Evolutionary conservation across 1,140 invertebrate genomes (phyloP), one percentile per base, ranked within the genome.

Genomic region (Brachionus rubens): DNA sequence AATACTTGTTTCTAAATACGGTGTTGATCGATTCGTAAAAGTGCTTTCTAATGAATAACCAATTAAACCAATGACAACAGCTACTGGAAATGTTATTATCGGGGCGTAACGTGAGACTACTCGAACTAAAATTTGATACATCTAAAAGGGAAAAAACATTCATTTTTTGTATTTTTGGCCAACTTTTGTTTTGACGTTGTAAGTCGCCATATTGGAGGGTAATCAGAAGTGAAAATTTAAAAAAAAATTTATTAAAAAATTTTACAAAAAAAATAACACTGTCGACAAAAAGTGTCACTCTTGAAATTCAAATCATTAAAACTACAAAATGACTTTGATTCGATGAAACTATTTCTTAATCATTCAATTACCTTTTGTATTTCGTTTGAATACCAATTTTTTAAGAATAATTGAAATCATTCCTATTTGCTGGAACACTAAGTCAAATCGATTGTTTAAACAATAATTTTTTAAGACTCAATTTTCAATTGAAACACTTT

Each of bases 11-110:
- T 48, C 46, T 0, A 48, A 26, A 72, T 48, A 48, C 9, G 68
- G 68, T 50, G 68, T 72, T 41, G 48, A 50, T 40, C 50, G 48
- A 26, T 72, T 48, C 2, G 46, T 50, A 19, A 72, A 24, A 9
- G 16, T 21, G 41, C 10, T 56, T 43, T 76, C 72, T 9, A 76
- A n/a, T 26, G 40, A 59, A 46, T 76, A 76, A n/a, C 72, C 72
- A 30, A 59, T 76, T 21, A 59, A 41, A 30, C 72, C 72, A 24
- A 76, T 33, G 21, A 76, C 33, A 36, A 76, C 72, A 41, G 72
- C 72, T 14, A 76, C 72, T 19, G 72, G 72, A 54, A 76, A 59
- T 12, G 72, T 56, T 40, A 76, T 76, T 1, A 76, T 56, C 1
- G 72, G 72, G 19, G 52, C 52, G 52, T 76, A 76, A 21, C 72